phyloP scores from a whole-genome alignment of 2,888 invertebrate species.

The Melanostoma mellinum region DNA sequence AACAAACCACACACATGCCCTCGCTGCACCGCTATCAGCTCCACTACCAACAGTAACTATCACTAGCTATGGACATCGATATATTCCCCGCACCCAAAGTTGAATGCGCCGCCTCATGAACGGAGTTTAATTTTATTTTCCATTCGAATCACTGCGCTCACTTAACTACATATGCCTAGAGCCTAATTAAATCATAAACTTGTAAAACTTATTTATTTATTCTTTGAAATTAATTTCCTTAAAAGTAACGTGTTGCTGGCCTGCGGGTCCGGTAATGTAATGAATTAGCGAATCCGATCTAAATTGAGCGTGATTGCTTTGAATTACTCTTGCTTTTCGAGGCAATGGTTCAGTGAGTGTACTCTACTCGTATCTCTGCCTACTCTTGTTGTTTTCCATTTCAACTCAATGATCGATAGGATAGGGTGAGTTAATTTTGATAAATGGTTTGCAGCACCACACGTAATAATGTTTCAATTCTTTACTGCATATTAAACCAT shows the following conservation, averaged over 20 bases:
- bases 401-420: slow-evolving; percentile 7
- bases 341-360: slow-evolving; percentile 3
- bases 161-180: neutral
- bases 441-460: slow-evolving; percentile 11
- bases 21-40: neutral
- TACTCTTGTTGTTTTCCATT: slow-evolving; percentile 5
- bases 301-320: slow-evolving; percentile 51
- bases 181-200: slow-evolving; percentile 62
- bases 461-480: slow-evolving; percentile 7
- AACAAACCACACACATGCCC: slow-evolving; percentile 44
- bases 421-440: slow-evolving; percentile 15
- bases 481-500: slow-evolving; percentile 7
- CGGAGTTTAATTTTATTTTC: slow-evolving; percentile 9
- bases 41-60: neutral
- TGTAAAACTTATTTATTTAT: slow-evolving; percentile 51
- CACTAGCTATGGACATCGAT: slow-evolving; percentile 10
- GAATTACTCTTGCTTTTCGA: slow-evolving; percentile 36
- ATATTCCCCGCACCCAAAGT: slow-evolving; percentile 33
- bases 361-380: neutral
- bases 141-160: slow-evolving; percentile 27
- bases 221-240: slow-evolving; percentile 62
- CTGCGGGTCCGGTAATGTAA: slow-evolving; percentile 41
- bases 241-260: slow-evolving; percentile 43
- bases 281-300: slow-evolving; percentile 47
- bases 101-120: slow-evolving; percentile 57